phyloP scores from a whole-genome alignment of 37 sponge, comb jelly and placozoan species.

The Haliclona indistincta region DNA sequence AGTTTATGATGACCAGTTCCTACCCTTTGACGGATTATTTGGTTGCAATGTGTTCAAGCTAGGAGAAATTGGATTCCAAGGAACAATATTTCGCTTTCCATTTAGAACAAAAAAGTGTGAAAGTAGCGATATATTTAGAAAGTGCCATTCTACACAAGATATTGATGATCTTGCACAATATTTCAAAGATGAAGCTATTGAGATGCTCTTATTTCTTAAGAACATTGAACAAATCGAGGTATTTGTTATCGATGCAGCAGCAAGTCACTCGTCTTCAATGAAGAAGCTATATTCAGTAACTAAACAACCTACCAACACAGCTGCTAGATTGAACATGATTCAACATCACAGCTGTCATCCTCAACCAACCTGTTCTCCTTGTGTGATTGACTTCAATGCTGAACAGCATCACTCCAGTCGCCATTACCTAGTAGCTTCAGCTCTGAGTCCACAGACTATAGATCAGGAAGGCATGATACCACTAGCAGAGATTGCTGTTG shows the following conservation, averaged over 20 bases:
- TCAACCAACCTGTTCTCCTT: neutral
- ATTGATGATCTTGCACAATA: slow-evolving; percentile 5
- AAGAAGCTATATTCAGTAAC: neutral
- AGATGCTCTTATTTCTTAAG: slow-evolving; percentile 60
- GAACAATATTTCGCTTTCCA: slow-evolving; percentile 84
- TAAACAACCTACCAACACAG: neutral
- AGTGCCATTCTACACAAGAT: slow-evolving; percentile 7
- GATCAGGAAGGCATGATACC: slow-evolving; percentile 27
- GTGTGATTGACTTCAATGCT: neutral
- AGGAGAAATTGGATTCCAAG: slow-evolving; percentile 33
- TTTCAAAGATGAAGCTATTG: slow-evolving; percentile 20
- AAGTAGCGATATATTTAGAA: slow-evolving; percentile 33
- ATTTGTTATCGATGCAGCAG: slow-evolving; percentile 24
- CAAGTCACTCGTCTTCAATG: neutral
- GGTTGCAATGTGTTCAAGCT: slow-evolving; percentile 55
- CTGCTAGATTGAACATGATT: neutral
- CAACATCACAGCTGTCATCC: neutral
- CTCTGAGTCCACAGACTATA: neutral
- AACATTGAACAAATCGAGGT: slow-evolving; percentile 41
- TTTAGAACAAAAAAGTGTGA: slow-evolving; percentile 28
- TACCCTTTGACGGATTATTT: slow-evolving; percentile 69
- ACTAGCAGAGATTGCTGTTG: slow-evolving; percentile 27
- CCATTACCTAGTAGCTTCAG: slow-evolving; percentile 21
- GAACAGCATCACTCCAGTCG: neutral
- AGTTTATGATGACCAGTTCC: slow-evolving; percentile 66